Conservation (phyloP, 2,888 invertebrate genomes). For the Hanleya hanleyi region DNA sequence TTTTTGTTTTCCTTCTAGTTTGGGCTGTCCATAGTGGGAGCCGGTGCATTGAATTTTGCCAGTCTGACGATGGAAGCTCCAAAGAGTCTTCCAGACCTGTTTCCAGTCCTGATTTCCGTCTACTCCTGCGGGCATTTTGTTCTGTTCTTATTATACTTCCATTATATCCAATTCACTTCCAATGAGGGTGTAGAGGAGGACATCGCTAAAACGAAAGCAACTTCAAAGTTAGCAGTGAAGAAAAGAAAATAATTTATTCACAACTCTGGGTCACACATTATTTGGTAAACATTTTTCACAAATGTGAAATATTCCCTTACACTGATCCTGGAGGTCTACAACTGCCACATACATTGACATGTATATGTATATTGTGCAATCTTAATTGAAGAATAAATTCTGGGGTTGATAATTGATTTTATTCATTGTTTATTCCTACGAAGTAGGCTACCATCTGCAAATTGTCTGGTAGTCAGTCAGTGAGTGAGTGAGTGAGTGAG, state of each 20-base stretch:
- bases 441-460: too few species aligned
- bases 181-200: not conserved
- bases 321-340: too few species aligned
- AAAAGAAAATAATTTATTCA: not conserved
- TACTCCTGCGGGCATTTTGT: constrained; percentile 89
- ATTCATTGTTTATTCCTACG: too few species aligned
- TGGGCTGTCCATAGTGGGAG: constrained; percentile 78
- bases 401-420: too few species aligned
- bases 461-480: too few species aligned
- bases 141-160: constrained; percentile 70
- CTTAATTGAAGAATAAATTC: too few species aligned
- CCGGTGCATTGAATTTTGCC: constrained; percentile 78
- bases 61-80: constrained; percentile 81
- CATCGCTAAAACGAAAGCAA: not conserved
- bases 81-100: constrained; percentile 85
- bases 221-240: not conserved
- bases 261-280: not conserved
- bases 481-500: too few species aligned
- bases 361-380: too few species aligned
- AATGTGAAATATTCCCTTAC: too few species aligned
- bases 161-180: constrained; percentile 55
- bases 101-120: constrained; percentile 84
- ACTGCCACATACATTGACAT: too few species aligned
- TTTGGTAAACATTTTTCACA: too few species aligned
- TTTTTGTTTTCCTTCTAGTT: constrained; percentile 64